These are phyloP conservation scores for Elgaria multicarinata DNA, from an alignment of 2,113 vertebrate genomes.

Conservation along the genomic window DNA sequence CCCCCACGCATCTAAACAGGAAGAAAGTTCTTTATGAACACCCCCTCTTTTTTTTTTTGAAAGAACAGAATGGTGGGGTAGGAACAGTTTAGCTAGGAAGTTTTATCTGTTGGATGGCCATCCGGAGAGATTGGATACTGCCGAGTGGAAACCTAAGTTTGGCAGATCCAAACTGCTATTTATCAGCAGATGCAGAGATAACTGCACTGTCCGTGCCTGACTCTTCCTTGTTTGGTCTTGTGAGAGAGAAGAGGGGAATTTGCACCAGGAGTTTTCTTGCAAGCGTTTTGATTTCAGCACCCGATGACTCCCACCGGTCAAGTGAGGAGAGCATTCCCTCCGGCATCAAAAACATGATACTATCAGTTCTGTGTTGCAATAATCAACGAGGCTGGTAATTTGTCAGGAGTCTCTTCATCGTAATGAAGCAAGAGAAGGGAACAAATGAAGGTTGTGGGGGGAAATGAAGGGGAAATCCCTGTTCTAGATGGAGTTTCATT, in stretches of 20 bases:
- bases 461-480: not conserved
- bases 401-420: not conserved
- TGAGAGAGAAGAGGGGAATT: not conserved
- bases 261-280: not conserved
- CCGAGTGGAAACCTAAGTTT: not conserved
- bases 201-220: conserved; percentile 43
- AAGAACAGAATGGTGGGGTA: not conserved
- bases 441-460: not conserved
- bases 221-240: not conserved
- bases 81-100: not conserved
- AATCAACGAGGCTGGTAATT: not conserved
- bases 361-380: conserved; percentile 26
- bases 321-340: conserved; percentile 29
- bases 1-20: conserved; percentile 9
- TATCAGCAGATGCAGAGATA: not conserved
- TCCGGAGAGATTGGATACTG: not conserved
- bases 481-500: too few relatives aligned
- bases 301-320: not conserved
- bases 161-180: not conserved
- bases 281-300: conserved; percentile 6
- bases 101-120: conserved; percentile 36
- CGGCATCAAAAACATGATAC: not conserved
- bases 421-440: conserved; percentile 15
- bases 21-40: not conserved
- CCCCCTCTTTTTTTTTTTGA: not conserved